These are phyloP conservation scores for Ceratoteleas bidentatus DNA, from an alignment of 1,140 invertebrate species.

Conservation along the genomic window DNA sequence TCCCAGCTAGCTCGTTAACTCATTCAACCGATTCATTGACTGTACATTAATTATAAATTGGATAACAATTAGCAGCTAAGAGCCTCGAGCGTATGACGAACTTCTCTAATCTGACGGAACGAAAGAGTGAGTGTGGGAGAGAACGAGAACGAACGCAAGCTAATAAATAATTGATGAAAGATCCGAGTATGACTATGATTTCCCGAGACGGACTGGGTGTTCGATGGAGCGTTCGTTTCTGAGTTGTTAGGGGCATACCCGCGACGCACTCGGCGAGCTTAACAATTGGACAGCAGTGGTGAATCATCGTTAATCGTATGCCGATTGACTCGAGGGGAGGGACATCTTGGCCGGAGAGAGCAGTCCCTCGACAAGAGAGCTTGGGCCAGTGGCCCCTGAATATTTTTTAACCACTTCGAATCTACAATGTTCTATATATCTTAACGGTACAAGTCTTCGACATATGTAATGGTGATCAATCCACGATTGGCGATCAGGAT, in stretches of 20 bases:
- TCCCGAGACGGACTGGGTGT: constrained; percentile 43
- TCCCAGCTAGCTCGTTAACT: constrained; percentile 64
- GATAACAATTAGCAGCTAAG: constrained; percentile 65
- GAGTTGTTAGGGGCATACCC: constrained; percentile 37
- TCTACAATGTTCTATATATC: constrained; percentile 73
- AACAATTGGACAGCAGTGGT: constrained; percentile 64
- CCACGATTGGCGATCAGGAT: constrained; percentile 55
- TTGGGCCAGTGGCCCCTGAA: constrained; percentile 74
- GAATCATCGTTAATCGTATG: too few relatives aligned
- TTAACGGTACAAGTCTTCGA: constrained; percentile 67
- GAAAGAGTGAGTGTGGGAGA: constrained; percentile 28
- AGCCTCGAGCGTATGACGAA: constrained; percentile 51
- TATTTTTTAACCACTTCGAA: constrained; percentile 80
- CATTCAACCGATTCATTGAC: constrained; percentile 66
- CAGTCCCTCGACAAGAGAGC: constrained; percentile 71
- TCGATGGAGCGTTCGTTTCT: constrained; percentile 33
- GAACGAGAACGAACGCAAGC: constrained; percentile 29
- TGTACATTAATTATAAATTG: constrained; percentile 67
- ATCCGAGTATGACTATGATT: constrained; percentile 50
- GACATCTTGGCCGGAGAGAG: constrained; percentile 46
- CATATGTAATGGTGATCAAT: constrained; percentile 56
- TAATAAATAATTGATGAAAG: constrained; percentile 63
- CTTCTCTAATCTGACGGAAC: constrained; percentile 55
- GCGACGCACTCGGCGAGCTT: constrained; percentile 61
- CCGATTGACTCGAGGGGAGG: too few relatives aligned